phyloP scores from a whole-genome alignment of 2,797 vertebrate species.

The Aythya fuligula region DNA sequence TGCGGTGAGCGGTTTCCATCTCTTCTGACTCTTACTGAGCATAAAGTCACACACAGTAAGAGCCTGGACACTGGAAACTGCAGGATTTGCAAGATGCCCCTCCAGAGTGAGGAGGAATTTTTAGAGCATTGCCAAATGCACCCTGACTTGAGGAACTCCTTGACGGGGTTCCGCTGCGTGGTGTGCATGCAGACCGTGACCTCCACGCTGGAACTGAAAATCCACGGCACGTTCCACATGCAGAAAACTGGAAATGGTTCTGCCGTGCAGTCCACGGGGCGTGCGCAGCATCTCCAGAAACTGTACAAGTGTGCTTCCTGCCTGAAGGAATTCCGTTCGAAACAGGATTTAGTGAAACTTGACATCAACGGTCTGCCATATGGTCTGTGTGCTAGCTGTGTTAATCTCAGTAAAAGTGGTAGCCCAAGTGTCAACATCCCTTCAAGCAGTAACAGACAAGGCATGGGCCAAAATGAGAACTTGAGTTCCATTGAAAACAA shows the following conservation, averaged over 20 bases:
- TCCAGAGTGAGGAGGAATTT: constrained; percentile 97
- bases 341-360: constrained; percentile 95
- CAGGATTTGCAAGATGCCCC: constrained; percentile 98
- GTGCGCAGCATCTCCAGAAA: constrained; percentile 86
- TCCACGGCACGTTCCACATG: constrained; percentile 99
- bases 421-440: constrained; percentile 83
- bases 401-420: constrained; percentile 90
- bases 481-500: constrained; percentile 90
- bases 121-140: constrained; percentile 99
- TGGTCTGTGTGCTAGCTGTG: constrained; percentile 93
- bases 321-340: constrained; percentile 96
- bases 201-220: constrained; percentile 98
- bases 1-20: constrained; percentile 98
- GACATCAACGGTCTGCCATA: constrained; percentile 98
- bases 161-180: constrained; percentile 98
- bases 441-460: constrained; percentile 78
- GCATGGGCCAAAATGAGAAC: constrained; percentile 89
- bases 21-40: constrained; percentile 97
- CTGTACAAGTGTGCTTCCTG: constrained; percentile 96
- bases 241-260: constrained; percentile 93
- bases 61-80: constrained; percentile 98
- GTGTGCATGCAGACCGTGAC: constrained; percentile 99
- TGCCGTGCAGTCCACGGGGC: constrained; percentile 79
- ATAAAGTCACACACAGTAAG: constrained; percentile 99
- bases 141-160: constrained; percentile 96